Evolutionary conservation across 2,113 vertebrate genomes (phyloP).

Genomic region (Scortum barcoo): DNA sequence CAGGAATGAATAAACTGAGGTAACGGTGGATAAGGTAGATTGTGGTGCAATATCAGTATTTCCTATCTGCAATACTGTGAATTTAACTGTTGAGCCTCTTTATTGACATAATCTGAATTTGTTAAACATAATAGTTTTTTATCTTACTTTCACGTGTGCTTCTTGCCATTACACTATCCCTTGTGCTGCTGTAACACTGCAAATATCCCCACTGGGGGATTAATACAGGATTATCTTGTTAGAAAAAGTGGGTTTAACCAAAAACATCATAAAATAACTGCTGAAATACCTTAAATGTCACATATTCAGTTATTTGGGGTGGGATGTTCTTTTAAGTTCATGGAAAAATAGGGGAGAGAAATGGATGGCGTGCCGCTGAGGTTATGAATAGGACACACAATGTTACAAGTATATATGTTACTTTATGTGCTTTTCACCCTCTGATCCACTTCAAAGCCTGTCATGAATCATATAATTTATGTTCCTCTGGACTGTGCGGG

Average conservation of each 20-base stretch:
- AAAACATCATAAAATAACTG: not conserved
- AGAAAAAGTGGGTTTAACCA: not conserved
- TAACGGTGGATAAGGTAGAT: not conserved
- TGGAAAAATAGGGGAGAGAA: constrained; percentile 6
- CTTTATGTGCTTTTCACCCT: constrained; percentile 44
- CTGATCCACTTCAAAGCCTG: constrained; percentile 70
- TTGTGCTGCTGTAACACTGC: too few species aligned
- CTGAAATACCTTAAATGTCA: not conserved
- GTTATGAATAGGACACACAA: constrained; percentile 39
- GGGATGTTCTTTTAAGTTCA: not conserved
- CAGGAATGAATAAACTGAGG: not conserved
- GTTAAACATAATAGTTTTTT: too few species aligned
- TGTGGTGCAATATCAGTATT: too few species aligned
- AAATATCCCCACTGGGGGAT: too few species aligned
- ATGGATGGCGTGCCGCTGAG: constrained; percentile 26
- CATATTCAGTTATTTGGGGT: not conserved
- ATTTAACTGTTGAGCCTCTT: too few species aligned
- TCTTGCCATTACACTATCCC: too few species aligned
- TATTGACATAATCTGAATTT: too few species aligned
- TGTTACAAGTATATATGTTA: constrained; percentile 46
- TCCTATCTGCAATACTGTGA: too few species aligned
- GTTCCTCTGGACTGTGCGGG: constrained; percentile 37
- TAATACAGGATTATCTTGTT: too few species aligned
- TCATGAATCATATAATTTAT: constrained; percentile 63
- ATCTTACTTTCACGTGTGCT: too few species aligned